Base-by-base conservation (phyloP, 2,113 vertebrate genomes). In the Grus americana region DNA sequence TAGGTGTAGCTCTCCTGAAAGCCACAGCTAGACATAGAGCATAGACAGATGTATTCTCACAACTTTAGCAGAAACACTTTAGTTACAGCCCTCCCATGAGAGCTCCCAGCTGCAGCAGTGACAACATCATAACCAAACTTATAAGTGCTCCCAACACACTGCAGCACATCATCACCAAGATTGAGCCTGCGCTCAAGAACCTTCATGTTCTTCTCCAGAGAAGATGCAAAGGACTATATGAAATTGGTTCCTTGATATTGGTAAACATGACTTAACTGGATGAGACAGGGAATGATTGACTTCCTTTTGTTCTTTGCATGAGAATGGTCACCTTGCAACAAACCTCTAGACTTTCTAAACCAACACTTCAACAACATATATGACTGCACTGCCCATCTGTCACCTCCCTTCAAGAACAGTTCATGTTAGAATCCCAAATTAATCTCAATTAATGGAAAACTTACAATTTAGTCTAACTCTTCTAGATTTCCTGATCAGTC, bases 121-220 rank as follows among this genome's bases (percentile, higher is more conserved):
- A 20, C 42, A 40, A 10, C 78, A 32, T 21, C 72, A 16, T 5
- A 72, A 34, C 12, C 19, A 21, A 57, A 70, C 17, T 30, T 55
- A 1, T 34, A 32, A 46, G 32, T 7, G 11, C 27, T 65, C 50
- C 63, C 54, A 80, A 47, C 20, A 46, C 23, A 34, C 49, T 40
- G 47, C 34, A 80, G 62, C 34, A 52, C 24, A 44, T 23, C 36
- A 55, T 16, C 46, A 72, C 49, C 47, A 71, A 32, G 27, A 46
- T 0, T 47, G 15, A 71, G 24, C 29, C 85, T 71, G 36, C 0
- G 0, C 59, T 58, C 68, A 40, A 44, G 27, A 79, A 44, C 50
- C 40, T 93, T 68, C 66, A 40, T 18, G 29, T 47, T 55, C 62
- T 59, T 80, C 47, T 59, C 61, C 49, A 66, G 29, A 67, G n/a